Conservation (phyloP, 2,113 vertebrate genomes). For the Narcine bancroftii region DNA sequence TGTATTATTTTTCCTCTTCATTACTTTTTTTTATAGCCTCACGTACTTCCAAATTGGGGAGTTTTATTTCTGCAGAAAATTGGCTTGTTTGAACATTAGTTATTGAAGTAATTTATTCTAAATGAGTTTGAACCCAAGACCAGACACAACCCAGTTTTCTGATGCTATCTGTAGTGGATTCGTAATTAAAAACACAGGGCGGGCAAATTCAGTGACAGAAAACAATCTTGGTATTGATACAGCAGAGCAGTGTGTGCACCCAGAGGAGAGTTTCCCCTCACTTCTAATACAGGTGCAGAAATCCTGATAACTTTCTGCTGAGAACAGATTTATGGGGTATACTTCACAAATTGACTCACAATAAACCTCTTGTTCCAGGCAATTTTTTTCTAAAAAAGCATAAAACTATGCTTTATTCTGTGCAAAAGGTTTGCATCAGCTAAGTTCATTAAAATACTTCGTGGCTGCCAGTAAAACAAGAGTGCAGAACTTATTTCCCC, state of each 20-base stretch:
- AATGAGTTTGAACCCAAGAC: not conserved
- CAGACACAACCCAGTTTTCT: slow-evolving; percentile 10
- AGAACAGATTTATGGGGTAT: not conserved
- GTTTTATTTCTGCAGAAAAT: not conserved
- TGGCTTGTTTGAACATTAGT: not conserved
- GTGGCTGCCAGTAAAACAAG: not conserved
- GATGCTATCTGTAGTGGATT: not conserved
- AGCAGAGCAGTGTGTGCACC: not conserved
- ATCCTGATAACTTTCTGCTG: not conserved
- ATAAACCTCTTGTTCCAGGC: not conserved
- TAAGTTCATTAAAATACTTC: slow-evolving; percentile 1
- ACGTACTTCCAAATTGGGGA: not conserved
- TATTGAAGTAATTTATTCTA: slow-evolving; percentile 6
- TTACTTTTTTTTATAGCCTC: not conserved
- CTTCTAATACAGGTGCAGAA: slow-evolving; percentile 19
- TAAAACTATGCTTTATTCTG: not conserved
- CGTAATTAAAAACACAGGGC: slow-evolving; percentile 1
- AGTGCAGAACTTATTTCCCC: not conserved
- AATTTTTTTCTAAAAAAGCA: not conserved
- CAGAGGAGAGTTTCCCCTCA: not conserved
- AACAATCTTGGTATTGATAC: slow-evolving; percentile 7
- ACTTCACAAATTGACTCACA: not conserved
- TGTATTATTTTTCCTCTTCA: not conserved
- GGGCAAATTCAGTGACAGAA: not conserved
- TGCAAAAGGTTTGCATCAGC: slow-evolving; percentile 4